Conservation (phyloP, 2,888 invertebrate species). For the Leptopilina syphax region DNA sequence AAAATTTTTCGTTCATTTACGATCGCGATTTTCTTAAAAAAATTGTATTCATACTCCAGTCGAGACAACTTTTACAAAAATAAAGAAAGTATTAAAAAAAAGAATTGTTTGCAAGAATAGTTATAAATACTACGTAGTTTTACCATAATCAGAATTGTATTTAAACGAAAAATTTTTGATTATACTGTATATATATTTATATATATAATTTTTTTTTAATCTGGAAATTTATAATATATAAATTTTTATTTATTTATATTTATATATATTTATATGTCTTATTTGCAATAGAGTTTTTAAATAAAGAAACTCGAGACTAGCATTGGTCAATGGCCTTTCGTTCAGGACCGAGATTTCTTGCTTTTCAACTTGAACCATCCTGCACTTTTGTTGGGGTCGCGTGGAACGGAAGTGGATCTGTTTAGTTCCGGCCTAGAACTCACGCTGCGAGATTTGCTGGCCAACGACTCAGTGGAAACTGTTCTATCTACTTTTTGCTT, state of each 20-base stretch:
- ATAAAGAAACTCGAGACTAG: slow-evolving; percentile 75
- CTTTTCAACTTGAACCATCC: slow-evolving; percentile 85
- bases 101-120: no score
- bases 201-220: slow-evolving; percentile 43
- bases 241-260: slow-evolving; percentile 23
- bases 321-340: slow-evolving; percentile 74
- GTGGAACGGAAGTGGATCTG: slow-evolving; percentile 86
- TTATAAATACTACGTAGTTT: no score
- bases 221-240: slow-evolving; percentile 26
- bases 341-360: slow-evolving; percentile 75
- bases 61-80: no score
- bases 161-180: no score
- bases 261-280: slow-evolving; percentile 31
- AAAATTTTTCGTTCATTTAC: no score
- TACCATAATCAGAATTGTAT: no score
- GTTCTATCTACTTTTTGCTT: slow-evolving; percentile 74
- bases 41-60: no score
- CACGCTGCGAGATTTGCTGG: slow-evolving; percentile 76
- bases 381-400: slow-evolving; percentile 84
- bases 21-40: no score
- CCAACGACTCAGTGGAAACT: slow-evolving; percentile 82
- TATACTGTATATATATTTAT: slow-evolving; percentile 27
- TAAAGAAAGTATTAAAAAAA: no score
- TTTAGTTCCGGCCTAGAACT: slow-evolving; percentile 76
- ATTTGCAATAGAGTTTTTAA: slow-evolving; percentile 50